phyloP scores from a whole-genome alignment of 2,797 vertebrate species.

The Acropternis orthonyx region DNA sequence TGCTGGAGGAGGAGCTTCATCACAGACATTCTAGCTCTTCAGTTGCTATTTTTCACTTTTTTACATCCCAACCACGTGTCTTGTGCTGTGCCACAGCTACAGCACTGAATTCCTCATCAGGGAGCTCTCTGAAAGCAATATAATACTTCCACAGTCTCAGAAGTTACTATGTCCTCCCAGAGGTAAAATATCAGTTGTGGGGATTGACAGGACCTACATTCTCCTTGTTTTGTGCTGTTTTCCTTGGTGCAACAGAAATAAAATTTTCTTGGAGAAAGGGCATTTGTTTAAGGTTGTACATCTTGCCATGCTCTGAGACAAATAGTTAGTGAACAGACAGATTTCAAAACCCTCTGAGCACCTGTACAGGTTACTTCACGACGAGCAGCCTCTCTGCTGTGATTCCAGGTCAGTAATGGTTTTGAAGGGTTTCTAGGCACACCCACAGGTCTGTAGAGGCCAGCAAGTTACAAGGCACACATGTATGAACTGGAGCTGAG shows the following conservation, averaged over 20 bases:
- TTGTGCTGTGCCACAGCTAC: constrained; percentile 30
- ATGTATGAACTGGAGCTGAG: rapidly evolving
- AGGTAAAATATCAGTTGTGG: neutral
- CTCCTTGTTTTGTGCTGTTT: neutral
- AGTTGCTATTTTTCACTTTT: constrained; percentile 54
- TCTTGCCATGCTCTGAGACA: neutral
- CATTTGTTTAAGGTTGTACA: neutral
- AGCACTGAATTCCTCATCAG: constrained; percentile 55
- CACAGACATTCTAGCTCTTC: constrained; percentile 48
- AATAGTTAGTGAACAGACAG: neutral
- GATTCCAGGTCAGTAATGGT: neutral
- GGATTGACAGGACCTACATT: neutral
- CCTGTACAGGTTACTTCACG: neutral
- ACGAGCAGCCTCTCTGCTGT: neutral
- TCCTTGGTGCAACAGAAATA: neutral
- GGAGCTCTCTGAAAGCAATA: constrained; percentile 46
- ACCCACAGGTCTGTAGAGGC: neutral
- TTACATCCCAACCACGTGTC: constrained; percentile 51
- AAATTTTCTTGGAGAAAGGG: neutral
- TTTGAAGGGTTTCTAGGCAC: neutral
- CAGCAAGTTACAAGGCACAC: neutral
- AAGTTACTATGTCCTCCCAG: neutral
- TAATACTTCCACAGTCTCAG: constrained; percentile 27
- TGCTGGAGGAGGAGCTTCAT: constrained; percentile 57
- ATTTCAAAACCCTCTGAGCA: neutral